Evolutionary conservation across 2,113 vertebrate species (phyloP).

Genomic region (Orthonyx spaldingii): DNA sequence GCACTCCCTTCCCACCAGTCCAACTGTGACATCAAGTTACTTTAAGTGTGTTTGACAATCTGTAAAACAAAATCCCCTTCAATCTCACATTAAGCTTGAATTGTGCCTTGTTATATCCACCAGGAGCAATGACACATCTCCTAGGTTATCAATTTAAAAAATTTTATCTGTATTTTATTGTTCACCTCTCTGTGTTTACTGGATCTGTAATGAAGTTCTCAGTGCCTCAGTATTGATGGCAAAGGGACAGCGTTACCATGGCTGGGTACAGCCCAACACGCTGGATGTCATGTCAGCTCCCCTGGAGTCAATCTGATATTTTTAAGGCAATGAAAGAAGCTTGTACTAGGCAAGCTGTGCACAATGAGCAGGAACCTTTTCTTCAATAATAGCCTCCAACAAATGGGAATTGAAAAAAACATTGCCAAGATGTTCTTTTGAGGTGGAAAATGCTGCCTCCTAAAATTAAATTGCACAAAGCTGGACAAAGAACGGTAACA

Average conservation of each 20-base stretch:
- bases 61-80: background rate
- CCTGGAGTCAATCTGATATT: background rate
- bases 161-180: background rate
- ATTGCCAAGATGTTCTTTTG: background rate
- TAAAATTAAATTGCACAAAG: slow-evolving; percentile 25
- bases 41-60: background rate
- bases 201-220: background rate
- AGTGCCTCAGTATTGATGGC: background rate
- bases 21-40: background rate
- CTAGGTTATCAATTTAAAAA: background rate
- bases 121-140: background rate
- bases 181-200: background rate
- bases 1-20: background rate
- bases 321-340: background rate
- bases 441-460: background rate
- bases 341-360: background rate
- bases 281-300: background rate
- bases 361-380: background rate
- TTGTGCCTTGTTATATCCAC: background rate
- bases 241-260: fast-evolving
- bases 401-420: background rate
- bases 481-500: slow-evolving; percentile 16
- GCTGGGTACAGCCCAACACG: background rate
- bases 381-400: background rate
- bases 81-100: background rate